Evolutionary conservation across 2,888 invertebrate species (phyloP).

Genomic region (Drosophila hamatofila): DNA sequence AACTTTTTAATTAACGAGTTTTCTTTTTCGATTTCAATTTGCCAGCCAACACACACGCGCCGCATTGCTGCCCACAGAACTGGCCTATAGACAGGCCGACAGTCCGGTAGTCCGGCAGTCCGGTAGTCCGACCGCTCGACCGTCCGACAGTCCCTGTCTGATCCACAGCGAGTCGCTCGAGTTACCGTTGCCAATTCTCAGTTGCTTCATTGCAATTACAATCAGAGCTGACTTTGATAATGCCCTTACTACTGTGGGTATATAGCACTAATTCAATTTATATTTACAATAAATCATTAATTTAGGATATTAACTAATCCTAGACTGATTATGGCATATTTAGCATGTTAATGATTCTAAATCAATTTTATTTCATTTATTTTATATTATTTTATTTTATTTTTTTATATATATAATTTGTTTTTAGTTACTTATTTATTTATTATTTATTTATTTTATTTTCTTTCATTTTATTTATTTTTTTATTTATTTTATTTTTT

Average conservation of each 20-base stretch:
- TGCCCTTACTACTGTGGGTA: not conserved
- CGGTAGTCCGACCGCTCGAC: not conserved
- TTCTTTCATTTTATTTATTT: too few species aligned
- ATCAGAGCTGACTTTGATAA: constrained; percentile 61
- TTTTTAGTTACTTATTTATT: too few species aligned
- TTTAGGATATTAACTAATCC: too few species aligned
- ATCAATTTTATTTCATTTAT: too few species aligned
- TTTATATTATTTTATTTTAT: too few species aligned
- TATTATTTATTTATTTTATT: too few species aligned
- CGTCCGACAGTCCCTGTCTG: constrained; percentile 27
- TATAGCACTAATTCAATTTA: too few species aligned
- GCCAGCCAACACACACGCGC: constrained; percentile 58
- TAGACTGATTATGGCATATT: too few species aligned
- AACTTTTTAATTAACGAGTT: constrained; percentile 84
- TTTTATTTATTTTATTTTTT: too few species aligned
- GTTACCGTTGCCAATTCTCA: constrained; percentile 27
- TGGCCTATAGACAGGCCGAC: constrained; percentile 41
- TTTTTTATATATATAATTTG: too few species aligned
- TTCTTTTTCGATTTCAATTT: constrained; percentile 84
- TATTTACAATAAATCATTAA: not conserved
- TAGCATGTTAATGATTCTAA: too few species aligned
- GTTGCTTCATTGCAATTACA: constrained; percentile 45
- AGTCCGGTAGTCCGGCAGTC: not conserved
- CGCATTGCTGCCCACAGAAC: constrained; percentile 66
- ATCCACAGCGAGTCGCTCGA: constrained; percentile 35